Conservation (phyloP, 1,140 invertebrate species). For the Frieseomelitta varia region DNA sequence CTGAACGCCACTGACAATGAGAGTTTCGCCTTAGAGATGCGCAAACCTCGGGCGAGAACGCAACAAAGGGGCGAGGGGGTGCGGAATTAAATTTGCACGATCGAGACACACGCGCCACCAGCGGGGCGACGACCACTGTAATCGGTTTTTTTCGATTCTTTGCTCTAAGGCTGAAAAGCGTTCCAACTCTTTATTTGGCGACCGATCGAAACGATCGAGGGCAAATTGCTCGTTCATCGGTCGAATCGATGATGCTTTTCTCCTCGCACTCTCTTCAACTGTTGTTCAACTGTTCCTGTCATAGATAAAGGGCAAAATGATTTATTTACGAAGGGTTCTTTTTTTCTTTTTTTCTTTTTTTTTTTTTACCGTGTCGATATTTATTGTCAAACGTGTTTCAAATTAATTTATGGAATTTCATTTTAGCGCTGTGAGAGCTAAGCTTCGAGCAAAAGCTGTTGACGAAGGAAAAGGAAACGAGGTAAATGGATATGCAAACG, state of each 20-base stretch:
- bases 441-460: too few species aligned
- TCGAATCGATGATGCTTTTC: neutral
- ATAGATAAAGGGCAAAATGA: neutral
- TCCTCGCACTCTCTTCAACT: too few species aligned
- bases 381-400: too few species aligned
- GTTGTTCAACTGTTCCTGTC: neutral
- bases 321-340: neutral
- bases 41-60: neutral
- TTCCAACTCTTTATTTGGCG: constrained; percentile 22
- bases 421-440: too few species aligned
- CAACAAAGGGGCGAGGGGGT: neutral
- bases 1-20: neutral
- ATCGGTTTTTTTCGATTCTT: constrained; percentile 3
- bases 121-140: neutral
- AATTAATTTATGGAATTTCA: too few species aligned
- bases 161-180: neutral
- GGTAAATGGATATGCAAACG: too few species aligned
- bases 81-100: neutral
- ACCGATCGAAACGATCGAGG: neutral
- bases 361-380: neutral
- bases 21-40: neutral
- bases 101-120: neutral
- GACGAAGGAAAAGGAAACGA: too few species aligned
- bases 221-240: neutral
- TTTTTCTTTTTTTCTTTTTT: too few species aligned